Conservation (phyloP, 2,888 invertebrate genomes). For the Conistra vaccinii region DNA sequence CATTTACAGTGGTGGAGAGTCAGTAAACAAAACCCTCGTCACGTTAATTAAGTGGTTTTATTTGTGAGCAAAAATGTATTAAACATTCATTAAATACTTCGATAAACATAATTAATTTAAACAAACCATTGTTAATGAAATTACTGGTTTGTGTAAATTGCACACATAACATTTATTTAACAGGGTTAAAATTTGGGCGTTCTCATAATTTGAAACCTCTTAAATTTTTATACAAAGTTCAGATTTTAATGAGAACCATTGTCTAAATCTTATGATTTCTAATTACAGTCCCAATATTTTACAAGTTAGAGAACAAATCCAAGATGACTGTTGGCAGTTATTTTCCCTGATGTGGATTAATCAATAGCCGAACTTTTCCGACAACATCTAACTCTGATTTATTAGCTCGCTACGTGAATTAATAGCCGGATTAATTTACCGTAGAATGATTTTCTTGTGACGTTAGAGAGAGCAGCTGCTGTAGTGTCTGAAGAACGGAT, state of each 20-base stretch:
- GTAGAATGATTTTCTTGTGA: background rate
- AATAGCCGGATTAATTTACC: background rate
- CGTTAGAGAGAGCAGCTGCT: too few relatives aligned
- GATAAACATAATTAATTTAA: background rate
- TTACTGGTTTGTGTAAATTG: background rate
- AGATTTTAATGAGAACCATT: background rate
- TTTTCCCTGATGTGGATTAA: background rate
- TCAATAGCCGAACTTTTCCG: background rate
- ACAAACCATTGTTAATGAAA: background rate
- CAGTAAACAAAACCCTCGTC: background rate
- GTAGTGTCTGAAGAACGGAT: too few relatives aligned
- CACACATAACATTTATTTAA: background rate
- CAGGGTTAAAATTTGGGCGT: background rate
- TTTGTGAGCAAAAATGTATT: constrained; percentile 2
- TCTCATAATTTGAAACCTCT: background rate
- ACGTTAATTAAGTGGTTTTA: background rate
- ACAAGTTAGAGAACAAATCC: background rate
- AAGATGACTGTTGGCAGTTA: background rate
- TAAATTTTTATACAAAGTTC: background rate
- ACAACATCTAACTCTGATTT: background rate
- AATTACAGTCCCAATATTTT: constrained; percentile 1
- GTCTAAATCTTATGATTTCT: background rate
- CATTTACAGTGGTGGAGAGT: background rate
- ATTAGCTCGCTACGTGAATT: background rate
- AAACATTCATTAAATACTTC: background rate